Conservation (phyloP, 2,888 invertebrate genomes). For the Parthenolecanium corni region DNA sequence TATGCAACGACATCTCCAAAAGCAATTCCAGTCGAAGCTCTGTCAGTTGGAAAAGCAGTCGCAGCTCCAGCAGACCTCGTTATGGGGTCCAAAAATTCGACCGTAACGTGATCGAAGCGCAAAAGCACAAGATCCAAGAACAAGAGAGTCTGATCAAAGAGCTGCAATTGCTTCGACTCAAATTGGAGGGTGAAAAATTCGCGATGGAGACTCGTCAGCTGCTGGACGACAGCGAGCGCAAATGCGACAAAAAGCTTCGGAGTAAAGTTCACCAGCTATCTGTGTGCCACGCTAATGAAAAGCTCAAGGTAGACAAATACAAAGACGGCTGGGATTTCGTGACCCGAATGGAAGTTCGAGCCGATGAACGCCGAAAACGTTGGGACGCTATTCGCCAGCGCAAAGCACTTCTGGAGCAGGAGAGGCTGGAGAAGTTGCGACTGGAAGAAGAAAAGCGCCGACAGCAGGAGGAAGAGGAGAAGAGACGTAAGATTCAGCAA, state of each 20-base stretch:
- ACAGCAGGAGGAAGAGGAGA: conserved; percentile 10
- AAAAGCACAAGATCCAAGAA: conserved; percentile 16
- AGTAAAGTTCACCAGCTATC: conserved; percentile 1
- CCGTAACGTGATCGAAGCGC: neutral
- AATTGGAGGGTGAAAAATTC: conserved; percentile 11
- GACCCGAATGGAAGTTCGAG: conserved; percentile 21
- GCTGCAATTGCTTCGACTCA: conserved; percentile 10
- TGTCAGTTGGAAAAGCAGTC: neutral
- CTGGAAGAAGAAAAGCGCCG: conserved; percentile 9
- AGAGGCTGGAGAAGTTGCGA: conserved; percentile 7
- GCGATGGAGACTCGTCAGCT: conserved; percentile 1
- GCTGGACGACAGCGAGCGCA: neutral
- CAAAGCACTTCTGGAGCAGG: conserved; percentile 14
- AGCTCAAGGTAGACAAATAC: neutral
- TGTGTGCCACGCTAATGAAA: neutral
- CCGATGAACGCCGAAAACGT: conserved; percentile 14
- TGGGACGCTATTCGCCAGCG: conserved; percentile 14
- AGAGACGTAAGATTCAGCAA: conserved; percentile 9
- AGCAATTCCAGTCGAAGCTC: neutral
- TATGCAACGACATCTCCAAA: neutral
- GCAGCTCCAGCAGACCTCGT: too few relatives aligned
- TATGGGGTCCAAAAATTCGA: neutral
- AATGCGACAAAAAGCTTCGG: conserved; percentile 1
- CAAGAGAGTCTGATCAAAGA: conserved; percentile 17
- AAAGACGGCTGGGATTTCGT: conserved; percentile 20